A percentile compares a stretch with the other conserved stretches of the same genome.
phyloP scores from a whole-genome alignment of 2,797 vertebrate genomes.

The Onychomys arenicola region DNA sequence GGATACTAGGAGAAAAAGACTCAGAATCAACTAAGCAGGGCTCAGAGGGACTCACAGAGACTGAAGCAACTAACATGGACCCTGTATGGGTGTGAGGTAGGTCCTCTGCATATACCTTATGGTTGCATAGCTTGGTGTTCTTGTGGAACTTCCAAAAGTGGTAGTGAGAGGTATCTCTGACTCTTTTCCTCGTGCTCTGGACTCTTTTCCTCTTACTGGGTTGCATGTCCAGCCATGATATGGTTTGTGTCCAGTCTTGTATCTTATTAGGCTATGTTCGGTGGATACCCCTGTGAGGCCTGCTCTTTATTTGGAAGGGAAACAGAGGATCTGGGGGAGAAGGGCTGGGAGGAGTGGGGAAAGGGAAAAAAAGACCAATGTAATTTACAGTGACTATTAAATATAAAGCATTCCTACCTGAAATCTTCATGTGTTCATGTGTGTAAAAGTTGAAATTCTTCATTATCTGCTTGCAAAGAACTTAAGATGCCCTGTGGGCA shows the following conservation, averaged over 20 bases:
- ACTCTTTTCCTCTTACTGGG: background rate
- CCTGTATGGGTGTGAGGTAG: too few species aligned
- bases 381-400: background rate
- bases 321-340: background rate
- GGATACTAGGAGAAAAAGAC: too few species aligned
- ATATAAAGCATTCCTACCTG: background rate
- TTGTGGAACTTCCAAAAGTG: too few species aligned
- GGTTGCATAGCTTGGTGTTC: too few species aligned
- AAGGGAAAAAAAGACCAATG: background rate
- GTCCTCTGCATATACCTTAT: too few species aligned
- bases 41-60: too few species aligned
- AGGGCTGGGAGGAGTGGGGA: background rate
- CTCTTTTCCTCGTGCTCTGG: background rate
- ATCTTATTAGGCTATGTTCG: background rate
- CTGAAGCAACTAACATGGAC: too few species aligned
- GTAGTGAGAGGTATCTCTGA: too few species aligned
- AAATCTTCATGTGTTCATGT: background rate
- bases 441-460: background rate
- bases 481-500: background rate
- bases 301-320: background rate
- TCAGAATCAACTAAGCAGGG: too few species aligned
- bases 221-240: background rate
- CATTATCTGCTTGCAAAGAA: background rate
- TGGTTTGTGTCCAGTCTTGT: background rate
- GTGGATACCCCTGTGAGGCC: background rate